Base-by-base conservation (phyloP, 1,140 invertebrate species). In the Heliothis subflexa region DNA sequence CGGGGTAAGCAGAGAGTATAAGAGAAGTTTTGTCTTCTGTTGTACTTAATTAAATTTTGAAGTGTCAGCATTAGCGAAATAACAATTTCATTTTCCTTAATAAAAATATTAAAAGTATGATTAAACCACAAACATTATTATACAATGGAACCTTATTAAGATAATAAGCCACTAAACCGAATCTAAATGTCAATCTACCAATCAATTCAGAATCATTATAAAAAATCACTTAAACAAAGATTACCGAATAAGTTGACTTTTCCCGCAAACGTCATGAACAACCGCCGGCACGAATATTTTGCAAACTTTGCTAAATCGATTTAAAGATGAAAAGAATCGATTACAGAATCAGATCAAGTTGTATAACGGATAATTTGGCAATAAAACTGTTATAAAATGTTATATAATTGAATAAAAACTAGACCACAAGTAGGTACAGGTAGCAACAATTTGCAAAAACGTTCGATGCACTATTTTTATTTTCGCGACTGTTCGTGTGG, bases 301-400 rank as follows among this genome's bases (percentile, higher is more conserved):
- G 64, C 18, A 50, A 52, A 28, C 33, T 64, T 64, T 45, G 13
- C n/a, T 47, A 21, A 68, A 50, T 68, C 64, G 47, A 50, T 68
- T 50, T 4, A 45, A 5, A 64, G 64, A 28, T 52, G 64, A 68
- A 68, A 68, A 68, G 64, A 68, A 25, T 68, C 47, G 45, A 14
- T 68, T 50, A 50, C 64, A 50, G n/a, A 45, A 64, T 64, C 61
- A 18, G 7, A 47, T 16, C 40, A n/a, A 50, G 18, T 68, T 68
- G 13, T 25, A 14, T 68, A 68, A 68, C 16, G 50, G n/a, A 12
- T 52, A 52, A 45, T 45, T 64, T 45, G 40, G 16, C 45, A 64
- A 64, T 16, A 16, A 1, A 11, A 52, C 47, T 68, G n/a, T 28
- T 68, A 16, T 50, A 49, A 14, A 68, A 5, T n/a, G 4, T 68